phyloP scores from a whole-genome alignment of 1,140 invertebrate genomes.

The Halyomorpha halys region DNA sequence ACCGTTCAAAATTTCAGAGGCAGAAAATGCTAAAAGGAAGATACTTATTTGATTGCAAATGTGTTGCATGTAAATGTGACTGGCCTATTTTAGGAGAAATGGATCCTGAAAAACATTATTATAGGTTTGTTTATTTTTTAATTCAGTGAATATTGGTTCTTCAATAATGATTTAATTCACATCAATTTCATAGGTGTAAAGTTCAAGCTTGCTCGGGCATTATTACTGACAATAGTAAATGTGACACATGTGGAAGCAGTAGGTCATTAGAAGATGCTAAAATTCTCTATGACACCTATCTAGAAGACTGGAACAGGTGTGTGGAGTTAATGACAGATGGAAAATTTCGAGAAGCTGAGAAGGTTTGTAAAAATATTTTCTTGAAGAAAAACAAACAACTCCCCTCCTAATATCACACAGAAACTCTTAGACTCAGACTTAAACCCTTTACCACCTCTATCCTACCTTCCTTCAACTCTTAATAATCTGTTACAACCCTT shows the following conservation, averaged over 20 bases:
- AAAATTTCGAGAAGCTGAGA: conserved; percentile 20
- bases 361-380: too few relatives aligned
- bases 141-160: background rate
- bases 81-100: conserved; percentile 73
- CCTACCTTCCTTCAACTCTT: too few relatives aligned
- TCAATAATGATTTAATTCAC: background rate
- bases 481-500: too few relatives aligned
- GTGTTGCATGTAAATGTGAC: conserved; percentile 64
- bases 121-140: background rate
- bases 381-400: too few relatives aligned
- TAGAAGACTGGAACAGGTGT: conserved; percentile 15
- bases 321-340: conserved; percentile 12
- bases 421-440: too few relatives aligned
- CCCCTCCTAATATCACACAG: too few relatives aligned
- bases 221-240: background rate
- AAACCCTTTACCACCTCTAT: too few relatives aligned
- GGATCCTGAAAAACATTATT: conserved; percentile 30
- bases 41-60: conserved; percentile 82
- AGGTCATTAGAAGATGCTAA: background rate
- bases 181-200: background rate
- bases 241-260: background rate
- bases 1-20: conserved; percentile 37
- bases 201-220: background rate
- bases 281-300: conserved; percentile 7
- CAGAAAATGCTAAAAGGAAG: conserved; percentile 56